Percentiles rank a stretch among this genome's conserved stretches.
Evolutionary conservation across 2,888 invertebrate species (phyloP).

Genomic region (Apoderus coryli): DNA sequence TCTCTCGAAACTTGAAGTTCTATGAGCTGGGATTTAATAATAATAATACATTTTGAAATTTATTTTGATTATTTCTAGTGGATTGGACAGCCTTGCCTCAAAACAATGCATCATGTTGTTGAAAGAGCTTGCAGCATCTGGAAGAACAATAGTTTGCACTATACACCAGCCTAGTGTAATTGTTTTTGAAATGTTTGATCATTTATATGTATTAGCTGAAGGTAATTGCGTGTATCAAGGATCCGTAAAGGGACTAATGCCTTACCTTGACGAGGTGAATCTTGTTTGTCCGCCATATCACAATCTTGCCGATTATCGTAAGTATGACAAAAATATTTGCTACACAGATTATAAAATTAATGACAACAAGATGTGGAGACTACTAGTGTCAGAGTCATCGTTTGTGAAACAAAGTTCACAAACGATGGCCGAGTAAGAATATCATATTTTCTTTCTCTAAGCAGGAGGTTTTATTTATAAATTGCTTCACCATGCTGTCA

Average conservation of each 20-base stretch:
- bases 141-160: conserved; percentile 74
- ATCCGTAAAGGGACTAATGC: conserved; percentile 56
- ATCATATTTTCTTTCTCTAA: no score
- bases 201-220: conserved; percentile 67
- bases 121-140: conserved; percentile 67
- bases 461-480: no score
- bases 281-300: conserved; percentile 76
- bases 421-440: no score
- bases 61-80: conserved; percentile 40
- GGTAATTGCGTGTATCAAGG: conserved; percentile 75
- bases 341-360: no score
- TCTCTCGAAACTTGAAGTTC: no score
- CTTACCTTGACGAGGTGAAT: conserved; percentile 55
- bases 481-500: no score
- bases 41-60: no score
- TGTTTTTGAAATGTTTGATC: conserved; percentile 77
- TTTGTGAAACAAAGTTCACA: no score
- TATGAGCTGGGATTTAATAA: no score
- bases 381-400: no score
- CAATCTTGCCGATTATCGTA: conserved; percentile 53
- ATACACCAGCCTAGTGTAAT: conserved; percentile 86
- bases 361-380: no score
- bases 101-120: conserved; percentile 70
- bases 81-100: conserved; percentile 67
- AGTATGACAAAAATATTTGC: conserved; percentile 15